Evolutionary conservation across 2,888 invertebrate species (phyloP).

Genomic region (Drosophila heteroneura): DNA sequence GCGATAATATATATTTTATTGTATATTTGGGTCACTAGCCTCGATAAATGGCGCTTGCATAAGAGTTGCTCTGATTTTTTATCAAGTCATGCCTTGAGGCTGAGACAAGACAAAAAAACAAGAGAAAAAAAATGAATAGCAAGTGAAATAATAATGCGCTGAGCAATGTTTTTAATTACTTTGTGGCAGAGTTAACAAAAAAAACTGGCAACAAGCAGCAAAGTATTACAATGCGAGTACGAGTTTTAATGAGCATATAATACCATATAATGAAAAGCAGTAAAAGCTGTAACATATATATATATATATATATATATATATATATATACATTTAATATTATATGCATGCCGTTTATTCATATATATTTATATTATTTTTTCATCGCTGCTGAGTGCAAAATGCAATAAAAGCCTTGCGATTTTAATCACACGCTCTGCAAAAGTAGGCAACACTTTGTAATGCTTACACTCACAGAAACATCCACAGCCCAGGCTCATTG

Average conservation of each 20-base stretch:
- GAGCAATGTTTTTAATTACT: conserved; percentile 75
- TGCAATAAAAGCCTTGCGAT: conserved; percentile 67
- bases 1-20: conserved; percentile 54
- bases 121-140: conserved; percentile 7
- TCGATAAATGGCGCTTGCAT: conserved; percentile 24
- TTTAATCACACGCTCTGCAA: conserved; percentile 67
- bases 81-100: conserved; percentile 26
- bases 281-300: conserved; percentile 38
- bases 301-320: conserved; percentile 1
- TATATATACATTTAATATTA: conserved; percentile 43
- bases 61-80: conserved; percentile 30
- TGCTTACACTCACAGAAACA: conserved; percentile 4
- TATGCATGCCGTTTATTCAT: conserved; percentile 21
- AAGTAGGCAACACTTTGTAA: conserved; percentile 66
- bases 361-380: conserved; percentile 16
- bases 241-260: conserved; percentile 78
- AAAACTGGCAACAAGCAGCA: conserved; percentile 28
- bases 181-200: conserved; percentile 60
- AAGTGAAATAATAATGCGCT: conserved; percentile 33
- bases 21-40: conserved; percentile 52
- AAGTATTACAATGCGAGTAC: conserved; percentile 59
- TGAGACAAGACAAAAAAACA: conserved; percentile 8
- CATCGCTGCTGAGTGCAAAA: conserved; percentile 68
- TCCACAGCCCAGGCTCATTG: neutral
- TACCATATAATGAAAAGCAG: conserved; percentile 60